Conservation (phyloP, 2,888 invertebrate species). For the Blomia tropicalis region DNA sequence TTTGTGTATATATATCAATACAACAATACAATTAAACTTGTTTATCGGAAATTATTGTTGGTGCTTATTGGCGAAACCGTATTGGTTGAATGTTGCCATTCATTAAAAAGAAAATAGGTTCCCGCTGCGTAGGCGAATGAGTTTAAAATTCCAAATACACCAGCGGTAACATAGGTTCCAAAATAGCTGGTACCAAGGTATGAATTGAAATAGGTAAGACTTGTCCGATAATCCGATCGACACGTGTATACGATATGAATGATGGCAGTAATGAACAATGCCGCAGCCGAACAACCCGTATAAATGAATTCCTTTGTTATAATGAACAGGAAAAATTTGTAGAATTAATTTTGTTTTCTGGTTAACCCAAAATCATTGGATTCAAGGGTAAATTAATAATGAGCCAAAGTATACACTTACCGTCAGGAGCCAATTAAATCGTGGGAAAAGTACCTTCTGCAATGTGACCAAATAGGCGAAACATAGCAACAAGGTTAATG, state of each 20-base stretch:
- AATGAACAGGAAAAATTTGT: constrained; percentile 32
- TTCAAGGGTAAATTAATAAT: no score
- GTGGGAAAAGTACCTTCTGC: constrained; percentile 26
- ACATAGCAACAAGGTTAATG: constrained; percentile 47
- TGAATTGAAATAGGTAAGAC: constrained; percentile 24
- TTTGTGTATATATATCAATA: no score
- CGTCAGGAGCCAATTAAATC: constrained; percentile 30
- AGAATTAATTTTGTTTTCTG: no score
- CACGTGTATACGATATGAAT: constrained; percentile 48
- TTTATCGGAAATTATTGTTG: neutral
- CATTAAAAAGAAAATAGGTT: constrained; percentile 26
- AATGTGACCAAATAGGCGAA: constrained; percentile 30
- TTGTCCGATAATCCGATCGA: constrained; percentile 27
- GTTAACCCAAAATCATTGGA: neutral
- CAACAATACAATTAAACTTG: no score
- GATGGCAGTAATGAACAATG: constrained; percentile 64
- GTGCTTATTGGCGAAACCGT: constrained; percentile 9
- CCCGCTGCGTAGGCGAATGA: constrained; percentile 50
- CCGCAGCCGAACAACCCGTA: constrained; percentile 49
- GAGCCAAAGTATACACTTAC: constrained; percentile 27
- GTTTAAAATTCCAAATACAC: constrained; percentile 58
- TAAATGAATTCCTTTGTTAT: constrained; percentile 58
- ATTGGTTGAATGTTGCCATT: constrained; percentile 23
- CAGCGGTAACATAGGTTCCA: constrained; percentile 30
- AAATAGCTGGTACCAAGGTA: constrained; percentile 25